These are phyloP conservation scores for Erynnis tages DNA, from an alignment of 2,888 invertebrate species.

Conservation along the genomic window DNA sequence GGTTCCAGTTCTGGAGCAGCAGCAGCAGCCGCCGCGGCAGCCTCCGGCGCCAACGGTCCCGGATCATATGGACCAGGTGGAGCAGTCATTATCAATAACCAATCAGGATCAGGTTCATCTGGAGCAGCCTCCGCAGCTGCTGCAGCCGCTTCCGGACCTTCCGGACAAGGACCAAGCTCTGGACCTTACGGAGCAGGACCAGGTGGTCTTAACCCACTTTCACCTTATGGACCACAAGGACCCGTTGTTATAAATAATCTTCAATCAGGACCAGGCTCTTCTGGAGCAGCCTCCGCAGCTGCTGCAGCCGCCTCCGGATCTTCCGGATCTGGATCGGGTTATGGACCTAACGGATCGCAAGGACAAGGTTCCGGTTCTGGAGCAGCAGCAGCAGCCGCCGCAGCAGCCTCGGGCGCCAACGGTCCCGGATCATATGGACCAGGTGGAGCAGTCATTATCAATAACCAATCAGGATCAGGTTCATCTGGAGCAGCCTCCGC, in stretches of 20 bases:
- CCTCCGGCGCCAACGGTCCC: constrained; percentile 2
- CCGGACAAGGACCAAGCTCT: neutral
- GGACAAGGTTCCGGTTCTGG: constrained; percentile 17
- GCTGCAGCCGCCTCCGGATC: constrained; percentile 27
- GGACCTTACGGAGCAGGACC: constrained; percentile 7
- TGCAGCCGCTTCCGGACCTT: constrained; percentile 7
- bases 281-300: constrained; percentile 6
- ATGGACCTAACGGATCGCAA: constrained; percentile 5
- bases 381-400: constrained; percentile 6
- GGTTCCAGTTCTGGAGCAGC: constrained; percentile 19
- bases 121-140: constrained; percentile 11
- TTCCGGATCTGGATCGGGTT: neutral
- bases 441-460: too few species aligned
- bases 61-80: constrained; percentile 11
- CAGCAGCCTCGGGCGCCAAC: constrained; percentile 21
- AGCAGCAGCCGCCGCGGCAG: neutral
- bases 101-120: neutral
- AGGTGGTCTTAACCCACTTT: constrained; percentile 1
- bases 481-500: too few species aligned
- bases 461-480: too few species aligned
- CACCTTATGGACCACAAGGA: too few species aligned
- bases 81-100: neutral
- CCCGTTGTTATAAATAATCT: constrained; percentile 1
- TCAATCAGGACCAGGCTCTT: neutral
- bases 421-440: constrained; percentile 7